Evolutionary conservation across 2,797 vertebrate genomes (phyloP), one percentile per base, ranked within the genome.

Genomic region (Siniperca scherzeri): DNA sequence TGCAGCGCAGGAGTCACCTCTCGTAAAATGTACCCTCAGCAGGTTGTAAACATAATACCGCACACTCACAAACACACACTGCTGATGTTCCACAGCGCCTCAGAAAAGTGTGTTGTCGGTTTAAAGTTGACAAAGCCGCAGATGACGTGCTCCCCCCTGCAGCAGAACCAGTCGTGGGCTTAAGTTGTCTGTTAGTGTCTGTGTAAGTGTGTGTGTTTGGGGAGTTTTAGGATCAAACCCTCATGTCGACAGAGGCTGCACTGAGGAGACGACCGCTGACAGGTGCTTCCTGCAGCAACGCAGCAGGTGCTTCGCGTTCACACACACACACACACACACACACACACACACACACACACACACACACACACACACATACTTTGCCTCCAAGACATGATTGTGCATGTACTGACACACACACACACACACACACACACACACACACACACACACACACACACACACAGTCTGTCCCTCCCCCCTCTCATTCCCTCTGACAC

Each of bases 271-370:
- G 88, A 48, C 90, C 77, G 73, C 89, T 88, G 93, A 96, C 95
- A 96, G 94, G 94, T 96, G 94, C 93, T 94, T 95, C 93, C 94
- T 95, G 92, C 70, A 87, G 87, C 87, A 86, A 81, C 36, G 42
- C 88, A 94, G 93, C 94, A 95, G 93, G 93, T 96, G 93, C 86
- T 88, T 93, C 38, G 9, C 69, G 7, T 53, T 27, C 77, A 14
- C 59, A 75, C 68, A 76, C 78, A 56, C 44, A 50, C 74, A 70
- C 80, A 50, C 74, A 70, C 78, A 74, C 67, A 69, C 69, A 67
- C 59, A 50, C 86, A 85, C 79, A 57, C 69, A 81, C 46, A 53
- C 53, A 80, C 61, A 79, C 74, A 70, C 78, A 74, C 67, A 69
- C 69, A 67, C 59, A 50, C 86, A 85, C 79, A 57, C 69, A 81